Evolutionary conservation across 2,797 vertebrate species (phyloP), one percentile per base, ranked within the genome.

Genomic region (Lindbergichthys nudifrons): DNA sequence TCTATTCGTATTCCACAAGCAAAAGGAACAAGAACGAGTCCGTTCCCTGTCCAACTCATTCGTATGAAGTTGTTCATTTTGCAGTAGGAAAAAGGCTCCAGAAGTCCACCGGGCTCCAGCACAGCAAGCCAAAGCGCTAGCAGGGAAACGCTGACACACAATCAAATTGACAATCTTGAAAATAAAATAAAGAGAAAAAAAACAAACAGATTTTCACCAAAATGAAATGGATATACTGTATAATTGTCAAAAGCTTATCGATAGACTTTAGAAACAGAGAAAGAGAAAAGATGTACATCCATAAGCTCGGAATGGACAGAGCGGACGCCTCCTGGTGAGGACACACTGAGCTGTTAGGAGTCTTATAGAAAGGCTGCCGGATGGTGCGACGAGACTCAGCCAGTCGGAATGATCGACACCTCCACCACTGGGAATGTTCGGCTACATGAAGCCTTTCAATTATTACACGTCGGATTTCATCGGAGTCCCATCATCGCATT

Each of bases 181-280:
- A 82, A 68, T 11, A 83, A 80, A 78, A 66, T 21, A 36, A 36
- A 56, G 36, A 61, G 18, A 39, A 58, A 19, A 39, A 51, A 70
- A 65, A n/a, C 65, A 42, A 48, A 77, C 71, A 54, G 18, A 30
- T 68, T 76, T 83, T 76, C 75, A 90, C 70, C 68, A 78, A 87
- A 89, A 79, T 79, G 5, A 80, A 90, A 77, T 89, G 78, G 72
- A 83, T 87, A 88, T 83, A 90, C 75, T 83, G 72, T 79, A 88
- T 88, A 84, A 84, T 64, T 89, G 81, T 89, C 73, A 81, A 89
- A 89, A 94, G 93, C 92, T 92, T 93, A 88, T 92, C 63, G 67
- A 83, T 88, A 91, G 87, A 91, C 84, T 75, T 87, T 54, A 79
- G 71, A 87, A 52, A 83, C 76, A 88, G 73, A 84, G 70, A 84